Evolutionary conservation across 2,113 vertebrate genomes (phyloP), one percentile per base, ranked within the genome.

Genomic region (Orthonyx spaldingii): DNA sequence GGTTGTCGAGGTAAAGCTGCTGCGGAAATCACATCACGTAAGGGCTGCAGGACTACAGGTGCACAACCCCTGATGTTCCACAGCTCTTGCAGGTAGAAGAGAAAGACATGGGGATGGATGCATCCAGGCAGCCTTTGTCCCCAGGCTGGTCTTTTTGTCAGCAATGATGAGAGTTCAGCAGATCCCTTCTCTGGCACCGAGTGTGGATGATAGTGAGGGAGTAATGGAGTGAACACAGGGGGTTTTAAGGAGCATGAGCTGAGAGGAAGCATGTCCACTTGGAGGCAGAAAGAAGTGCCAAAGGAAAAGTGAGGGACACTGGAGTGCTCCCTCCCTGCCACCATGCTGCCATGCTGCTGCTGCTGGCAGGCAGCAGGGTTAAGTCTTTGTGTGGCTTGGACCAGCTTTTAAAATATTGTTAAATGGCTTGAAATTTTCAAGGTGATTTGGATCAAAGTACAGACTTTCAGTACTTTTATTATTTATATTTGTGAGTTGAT

Each of bases 211-310:
- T 33, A 28, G 41, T 33, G 39, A 56, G 18, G 50, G 32, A 52
- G 44, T 15, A 57, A 41, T 1, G 6, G 59, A 81, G 52, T 3
- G 5, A 55, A 18, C 0, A 0, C 16, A n/a, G 60, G 59, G 64
- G 44, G 14, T 35, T 59, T 77, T 47, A 55, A 59, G 76, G 71
- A 77, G 76, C 55, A 39, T 71, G 53, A 68, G 84, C 80, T 70
- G 50, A 89, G n/a, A n/a, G n/a, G n/a, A n/a, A n/a, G n/a, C 0
- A 1, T 0, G 0, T n/a, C 4, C 2, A 27, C 74, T 87, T 22
- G n/a, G 70, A 94, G 46, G 88, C 50, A 94, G 86, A 78, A 92
- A 84, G 72, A 71, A 65, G 39, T 6, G 1, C 47, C 2, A 24
- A 64, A 84, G 57, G 66, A 77, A 52, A 94, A 55, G 46, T 3